Evolutionary conservation across 2,113 vertebrate species (phyloP).

Genomic region (Poeciliopsis prolifica): DNA sequence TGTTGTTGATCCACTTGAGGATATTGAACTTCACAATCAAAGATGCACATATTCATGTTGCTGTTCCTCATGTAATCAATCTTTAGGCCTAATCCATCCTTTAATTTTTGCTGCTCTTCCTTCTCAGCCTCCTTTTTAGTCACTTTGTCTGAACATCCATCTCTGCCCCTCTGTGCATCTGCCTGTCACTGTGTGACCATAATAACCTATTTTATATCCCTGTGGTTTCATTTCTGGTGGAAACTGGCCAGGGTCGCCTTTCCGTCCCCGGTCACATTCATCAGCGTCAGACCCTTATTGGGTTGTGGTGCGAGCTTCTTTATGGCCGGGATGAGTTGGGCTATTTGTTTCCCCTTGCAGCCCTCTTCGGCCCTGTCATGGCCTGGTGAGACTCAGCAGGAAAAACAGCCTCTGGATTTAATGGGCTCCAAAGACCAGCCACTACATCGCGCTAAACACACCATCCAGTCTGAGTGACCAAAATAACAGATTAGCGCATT

Average conservation of each 20-base stretch:
- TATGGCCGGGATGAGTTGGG: slow-evolving; percentile 80
- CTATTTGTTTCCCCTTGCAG: slow-evolving; percentile 81
- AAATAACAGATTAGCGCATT: slow-evolving; percentile 34
- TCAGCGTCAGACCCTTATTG: slow-evolving; percentile 85
- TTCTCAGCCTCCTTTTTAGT: slow-evolving; percentile 70
- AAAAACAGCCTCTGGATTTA: slow-evolving; percentile 76
- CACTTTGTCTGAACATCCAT: slow-evolving; percentile 75
- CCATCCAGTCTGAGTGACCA: slow-evolving; percentile 46
- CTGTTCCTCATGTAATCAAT: slow-evolving; percentile 44
- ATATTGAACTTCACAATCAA: slow-evolving; percentile 29
- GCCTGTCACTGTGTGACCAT: slow-evolving; percentile 76
- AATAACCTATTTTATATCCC: slow-evolving; percentile 84
- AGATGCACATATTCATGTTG: slow-evolving; percentile 18
- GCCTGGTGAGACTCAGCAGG: slow-evolving; percentile 78
- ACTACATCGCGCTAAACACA: slow-evolving; percentile 51
- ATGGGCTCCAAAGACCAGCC: slow-evolving; percentile 75
- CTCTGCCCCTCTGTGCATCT: slow-evolving; percentile 73
- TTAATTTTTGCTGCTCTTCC: slow-evolving; percentile 64
- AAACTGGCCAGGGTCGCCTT: slow-evolving; percentile 79
- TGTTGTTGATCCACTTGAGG: slow-evolving; percentile 33
- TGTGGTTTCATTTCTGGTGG: slow-evolving; percentile 82
- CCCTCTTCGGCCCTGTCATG: slow-evolving; percentile 77
- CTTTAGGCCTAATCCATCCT: slow-evolving; percentile 54
- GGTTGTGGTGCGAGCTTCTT: slow-evolving; percentile 80
- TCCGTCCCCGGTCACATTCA: slow-evolving; percentile 80